Evolutionary conservation across 1,140 invertebrate species (phyloP).

Genomic region (Diabrotica undecimpunctata): DNA sequence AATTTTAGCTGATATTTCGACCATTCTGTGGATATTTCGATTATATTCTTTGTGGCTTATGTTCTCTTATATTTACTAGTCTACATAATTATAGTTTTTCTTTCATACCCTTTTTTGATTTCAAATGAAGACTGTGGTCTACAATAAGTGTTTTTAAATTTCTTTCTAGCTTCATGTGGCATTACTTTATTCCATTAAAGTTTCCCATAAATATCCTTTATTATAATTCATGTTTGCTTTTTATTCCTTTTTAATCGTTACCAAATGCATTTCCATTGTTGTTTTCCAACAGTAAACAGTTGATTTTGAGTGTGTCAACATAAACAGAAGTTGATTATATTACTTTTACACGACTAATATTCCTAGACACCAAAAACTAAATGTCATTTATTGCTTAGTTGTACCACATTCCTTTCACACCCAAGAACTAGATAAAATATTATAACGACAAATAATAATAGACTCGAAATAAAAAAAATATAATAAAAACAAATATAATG

Average conservation of each 20-base stretch:
- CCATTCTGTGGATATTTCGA: too few relatives aligned
- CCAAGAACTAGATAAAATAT: conserved; percentile 15
- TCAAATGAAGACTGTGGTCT: too few relatives aligned
- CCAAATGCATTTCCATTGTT: neutral
- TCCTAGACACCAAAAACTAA: neutral
- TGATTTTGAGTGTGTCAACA: too few relatives aligned
- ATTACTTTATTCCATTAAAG: neutral
- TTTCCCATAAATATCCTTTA: neutral
- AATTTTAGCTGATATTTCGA: too few relatives aligned
- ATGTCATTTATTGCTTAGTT: conserved; percentile 42
- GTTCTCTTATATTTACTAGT: too few relatives aligned
- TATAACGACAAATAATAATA: conserved; percentile 17
- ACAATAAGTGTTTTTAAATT: too few relatives aligned
- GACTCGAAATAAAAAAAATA: conserved; percentile 5
- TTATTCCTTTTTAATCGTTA: neutral
- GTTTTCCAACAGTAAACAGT: neutral
- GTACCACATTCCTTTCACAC: conserved; percentile 34
- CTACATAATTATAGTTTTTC: too few relatives aligned
- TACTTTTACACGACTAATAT: too few relatives aligned
- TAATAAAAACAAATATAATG: conserved; percentile 14
- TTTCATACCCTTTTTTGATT: too few relatives aligned
- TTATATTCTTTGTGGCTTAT: too few relatives aligned
- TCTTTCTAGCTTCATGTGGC: too few relatives aligned
- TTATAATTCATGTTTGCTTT: conserved; percentile 8
- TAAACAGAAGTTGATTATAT: too few relatives aligned